Evolutionary conservation across 2,113 vertebrate genomes (phyloP).

Genomic region (Erythrocercus mccallii): DNA sequence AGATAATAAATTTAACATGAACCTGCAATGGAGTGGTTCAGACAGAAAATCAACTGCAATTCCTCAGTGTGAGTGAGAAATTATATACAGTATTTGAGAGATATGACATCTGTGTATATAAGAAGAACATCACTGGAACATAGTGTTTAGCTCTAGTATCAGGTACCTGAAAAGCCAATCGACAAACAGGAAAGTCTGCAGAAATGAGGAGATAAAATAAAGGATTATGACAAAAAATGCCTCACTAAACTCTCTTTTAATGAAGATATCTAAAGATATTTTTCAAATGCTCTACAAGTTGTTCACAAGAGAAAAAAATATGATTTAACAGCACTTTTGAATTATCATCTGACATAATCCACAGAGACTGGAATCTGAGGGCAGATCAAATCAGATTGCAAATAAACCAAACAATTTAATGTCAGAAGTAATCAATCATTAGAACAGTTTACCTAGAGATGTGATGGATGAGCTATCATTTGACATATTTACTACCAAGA

Average conservation of each 20-base stretch:
- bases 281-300: background rate
- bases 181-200: background rate
- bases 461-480: conserved; percentile 32
- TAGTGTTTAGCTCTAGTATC: background rate
- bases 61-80: background rate
- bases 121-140: background rate
- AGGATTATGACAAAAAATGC: background rate
- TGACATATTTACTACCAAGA: conserved; percentile 7
- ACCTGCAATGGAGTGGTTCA: background rate
- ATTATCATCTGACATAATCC: background rate
- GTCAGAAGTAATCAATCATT: background rate
- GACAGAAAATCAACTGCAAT: background rate
- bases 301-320: background rate
- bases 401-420: conserved; percentile 19
- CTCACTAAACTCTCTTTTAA: background rate
- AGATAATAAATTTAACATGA: background rate
- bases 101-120: background rate
- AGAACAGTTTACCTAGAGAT: conserved; percentile 5
- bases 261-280: background rate
- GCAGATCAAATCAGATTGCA: background rate
- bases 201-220: background rate
- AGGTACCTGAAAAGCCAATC: background rate
- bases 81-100: background rate
- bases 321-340: background rate
- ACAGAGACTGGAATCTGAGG: background rate